Percentiles rank a stretch among this genome's conserved stretches.
phyloP scores from a whole-genome alignment of 2,888 invertebrate genomes.

The Leucania comma region DNA sequence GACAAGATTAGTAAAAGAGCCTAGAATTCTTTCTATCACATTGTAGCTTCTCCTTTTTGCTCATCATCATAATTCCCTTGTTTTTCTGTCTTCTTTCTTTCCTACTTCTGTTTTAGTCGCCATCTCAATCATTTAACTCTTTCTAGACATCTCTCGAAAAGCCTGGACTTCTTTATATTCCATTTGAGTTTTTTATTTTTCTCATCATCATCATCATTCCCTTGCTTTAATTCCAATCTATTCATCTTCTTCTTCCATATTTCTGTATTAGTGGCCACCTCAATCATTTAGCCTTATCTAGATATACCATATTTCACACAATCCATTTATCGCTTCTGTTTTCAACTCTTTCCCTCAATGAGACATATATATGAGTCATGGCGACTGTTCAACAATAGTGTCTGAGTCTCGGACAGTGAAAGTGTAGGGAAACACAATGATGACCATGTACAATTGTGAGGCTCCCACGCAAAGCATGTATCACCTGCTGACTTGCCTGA shows the following conservation, averaged over 20 bases:
- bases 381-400: not conserved
- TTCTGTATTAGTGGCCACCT: not conserved
- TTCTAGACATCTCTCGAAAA: too few relatives aligned
- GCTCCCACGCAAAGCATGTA: conserved; percentile 19
- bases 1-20: not conserved
- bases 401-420: conserved; percentile 21
- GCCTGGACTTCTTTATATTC: too few relatives aligned
- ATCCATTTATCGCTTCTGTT: not conserved
- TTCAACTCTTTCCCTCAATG: not conserved
- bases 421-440: conserved; percentile 27
- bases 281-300: not conserved
- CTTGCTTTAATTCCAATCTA: too few relatives aligned
- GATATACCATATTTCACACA: not conserved
- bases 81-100: not conserved
- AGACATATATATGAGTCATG: not conserved
- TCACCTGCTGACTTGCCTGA: conserved; percentile 19
- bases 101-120: too few relatives aligned
- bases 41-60: not conserved
- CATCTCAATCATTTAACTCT: too few relatives aligned
- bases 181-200: too few relatives aligned
- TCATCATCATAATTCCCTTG: not conserved
- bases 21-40: not conserved
- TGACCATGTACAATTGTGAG: conserved; percentile 25
- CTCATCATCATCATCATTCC: too few relatives aligned
- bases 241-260: too few relatives aligned